Evolutionary conservation across 1,140 invertebrate species (phyloP).

Genomic region (Oppia nitens): DNA sequence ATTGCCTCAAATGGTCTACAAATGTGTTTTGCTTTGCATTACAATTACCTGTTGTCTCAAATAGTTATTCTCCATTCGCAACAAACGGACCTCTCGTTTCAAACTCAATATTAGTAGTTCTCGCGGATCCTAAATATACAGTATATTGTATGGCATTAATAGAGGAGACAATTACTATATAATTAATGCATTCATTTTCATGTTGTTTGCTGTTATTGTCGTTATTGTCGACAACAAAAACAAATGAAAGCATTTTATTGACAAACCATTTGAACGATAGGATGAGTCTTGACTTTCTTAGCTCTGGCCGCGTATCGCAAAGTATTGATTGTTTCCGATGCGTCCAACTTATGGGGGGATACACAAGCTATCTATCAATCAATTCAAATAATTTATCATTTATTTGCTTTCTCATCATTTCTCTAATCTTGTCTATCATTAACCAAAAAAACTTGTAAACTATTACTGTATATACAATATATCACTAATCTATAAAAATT

Average conservation of each 20-base stretch:
- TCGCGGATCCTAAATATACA: conserved; percentile 52
- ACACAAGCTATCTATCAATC: conserved; percentile 74
- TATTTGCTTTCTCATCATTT: no score
- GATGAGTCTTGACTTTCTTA: conserved; percentile 71
- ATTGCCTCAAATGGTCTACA: no score
- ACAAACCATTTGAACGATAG: conserved; percentile 74
- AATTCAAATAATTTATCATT: no score
- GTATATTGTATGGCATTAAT: not conserved
- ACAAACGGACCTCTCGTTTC: conserved; percentile 66
- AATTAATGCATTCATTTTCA: not conserved
- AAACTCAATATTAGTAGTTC: conserved; percentile 76
- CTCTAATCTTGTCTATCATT: no score
- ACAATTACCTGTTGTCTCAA: conserved; percentile 41
- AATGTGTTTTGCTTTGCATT: not conserved
- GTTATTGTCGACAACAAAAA: not conserved
- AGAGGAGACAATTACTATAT: not conserved
- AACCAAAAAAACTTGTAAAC: no score
- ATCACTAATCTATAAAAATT: no score
- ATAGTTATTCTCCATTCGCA: conserved; percentile 81
- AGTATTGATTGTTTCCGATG: conserved; percentile 78
- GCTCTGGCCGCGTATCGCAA: conserved; percentile 68
- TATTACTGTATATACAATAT: no score
- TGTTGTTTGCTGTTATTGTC: not conserved
- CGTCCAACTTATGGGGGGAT: conserved; percentile 64
- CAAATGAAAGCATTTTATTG: not conserved